Evolutionary conservation across 2,113 vertebrate species (phyloP).

Genomic region (Edolisoma coerulescens): DNA sequence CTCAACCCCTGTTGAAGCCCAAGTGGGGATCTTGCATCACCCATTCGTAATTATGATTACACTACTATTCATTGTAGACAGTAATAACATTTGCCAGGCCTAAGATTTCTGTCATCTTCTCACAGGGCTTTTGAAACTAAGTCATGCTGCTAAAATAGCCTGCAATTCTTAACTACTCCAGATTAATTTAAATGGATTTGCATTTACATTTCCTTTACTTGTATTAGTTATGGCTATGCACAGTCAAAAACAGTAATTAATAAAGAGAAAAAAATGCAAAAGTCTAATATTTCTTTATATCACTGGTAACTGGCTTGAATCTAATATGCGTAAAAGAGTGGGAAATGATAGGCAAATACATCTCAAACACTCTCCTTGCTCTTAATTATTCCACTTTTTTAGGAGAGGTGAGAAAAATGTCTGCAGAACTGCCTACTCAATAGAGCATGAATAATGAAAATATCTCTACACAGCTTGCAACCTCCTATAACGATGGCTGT

Average conservation of each 20-base stretch:
- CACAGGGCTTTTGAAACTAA: constrained; percentile 17
- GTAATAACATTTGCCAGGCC: constrained; percentile 18
- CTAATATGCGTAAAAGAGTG: not conserved
- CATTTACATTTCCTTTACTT: constrained; percentile 19
- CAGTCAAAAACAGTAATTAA: constrained; percentile 35
- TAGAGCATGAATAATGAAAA: constrained; percentile 52
- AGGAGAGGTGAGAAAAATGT: constrained; percentile 48
- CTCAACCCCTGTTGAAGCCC: not conserved
- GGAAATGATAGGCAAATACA: constrained; percentile 15
- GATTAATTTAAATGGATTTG: constrained; percentile 53
- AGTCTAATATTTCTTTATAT: not conserved
- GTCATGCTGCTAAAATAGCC: constrained; percentile 23
- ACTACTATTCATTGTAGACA: not conserved
- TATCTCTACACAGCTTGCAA: constrained; percentile 17
- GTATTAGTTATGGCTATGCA: constrained; percentile 10
- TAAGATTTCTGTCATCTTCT: constrained; percentile 35
- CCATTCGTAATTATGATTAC: not conserved
- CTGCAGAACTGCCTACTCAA: constrained; percentile 44
- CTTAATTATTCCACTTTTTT: constrained; percentile 55
- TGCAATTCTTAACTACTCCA: constrained; percentile 21
- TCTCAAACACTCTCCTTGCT: constrained; percentile 22
- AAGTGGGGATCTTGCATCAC: not conserved
- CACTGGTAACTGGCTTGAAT: not conserved
- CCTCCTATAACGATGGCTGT: not conserved
- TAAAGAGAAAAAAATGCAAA: constrained; percentile 21